Evolutionary conservation across 2,113 vertebrate species (phyloP).

Genomic region (Pluvianellus socialis): DNA sequence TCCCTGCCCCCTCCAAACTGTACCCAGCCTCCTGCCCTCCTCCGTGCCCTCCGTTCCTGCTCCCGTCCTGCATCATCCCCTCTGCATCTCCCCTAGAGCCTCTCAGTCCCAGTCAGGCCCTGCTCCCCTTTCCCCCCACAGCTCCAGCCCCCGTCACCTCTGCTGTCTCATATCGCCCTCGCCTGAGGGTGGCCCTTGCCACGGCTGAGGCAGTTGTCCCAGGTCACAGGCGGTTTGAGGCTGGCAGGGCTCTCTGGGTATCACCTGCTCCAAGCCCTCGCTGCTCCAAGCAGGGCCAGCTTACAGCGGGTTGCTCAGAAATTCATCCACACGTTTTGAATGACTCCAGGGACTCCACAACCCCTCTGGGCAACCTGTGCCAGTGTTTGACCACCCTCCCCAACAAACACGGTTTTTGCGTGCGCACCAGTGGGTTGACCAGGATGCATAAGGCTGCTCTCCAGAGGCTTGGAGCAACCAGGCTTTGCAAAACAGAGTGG

Average conservation of each 20-base stretch:
- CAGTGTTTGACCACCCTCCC: not conserved
- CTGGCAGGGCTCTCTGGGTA: not conserved
- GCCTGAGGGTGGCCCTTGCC: not conserved
- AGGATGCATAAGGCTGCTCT: not conserved
- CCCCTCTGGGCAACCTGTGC: not conserved
- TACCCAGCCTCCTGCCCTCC: not conserved
- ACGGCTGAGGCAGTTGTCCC: not conserved
- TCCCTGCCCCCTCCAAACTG: not conserved
- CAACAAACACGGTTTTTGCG: rapidly evolving
- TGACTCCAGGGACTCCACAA: not conserved
- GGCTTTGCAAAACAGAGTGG: not conserved
- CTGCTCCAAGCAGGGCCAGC: not conserved
- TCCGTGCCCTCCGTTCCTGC: not conserved
- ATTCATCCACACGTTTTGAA: not conserved
- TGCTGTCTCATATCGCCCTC: not conserved
- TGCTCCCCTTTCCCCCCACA: not conserved
- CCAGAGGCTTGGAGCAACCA: not conserved
- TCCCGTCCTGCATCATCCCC: not conserved
- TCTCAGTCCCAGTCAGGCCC: not conserved
- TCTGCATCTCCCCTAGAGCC: not conserved
- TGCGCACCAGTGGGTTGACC: not conserved
- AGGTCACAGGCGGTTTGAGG: not conserved
- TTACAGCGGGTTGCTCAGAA: not conserved
- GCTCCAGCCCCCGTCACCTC: not conserved
- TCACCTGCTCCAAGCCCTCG: not conserved